Base-by-base conservation (phyloP, 2,113 vertebrate genomes). In the Entomyzon cyanotis region DNA sequence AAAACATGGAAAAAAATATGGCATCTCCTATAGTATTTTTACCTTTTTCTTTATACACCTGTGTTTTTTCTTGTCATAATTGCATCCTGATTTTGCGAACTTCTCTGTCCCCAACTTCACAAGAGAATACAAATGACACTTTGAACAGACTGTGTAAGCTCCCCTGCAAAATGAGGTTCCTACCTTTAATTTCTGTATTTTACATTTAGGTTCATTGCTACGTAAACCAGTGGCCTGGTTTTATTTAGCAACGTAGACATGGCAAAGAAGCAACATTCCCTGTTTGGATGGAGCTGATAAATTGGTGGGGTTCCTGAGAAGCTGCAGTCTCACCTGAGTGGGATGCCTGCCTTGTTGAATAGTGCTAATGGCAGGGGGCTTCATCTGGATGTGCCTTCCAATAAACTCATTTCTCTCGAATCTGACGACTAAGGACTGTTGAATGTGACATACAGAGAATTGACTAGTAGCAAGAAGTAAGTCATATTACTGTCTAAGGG, bases 401-500 rank as follows among this genome's bases (percentile, higher is more conserved):
- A 31, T 52, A 46, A 86, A 58, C 24, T 89, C 1, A 24, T 83
- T 70, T 91, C 28, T 35, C 33, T 4, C 11, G 28, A 46, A 27
- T 53, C 37, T 70, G 0, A 27, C 18, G 24, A 6, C 42, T 88
- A 31, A 69, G 44, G 44, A 5, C 41, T 28, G 53, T 53, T 71
- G 37, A 53, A 49, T 53, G 14, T 35, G 52, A 31, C 28, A 37
- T 28, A 75, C 6, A 47, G 44, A 62, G 60, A 41, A 78, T 27
- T n/a, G 10, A 39, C 15, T 53, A 42, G 59, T 10, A 67, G 4
- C 37, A 65, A 24, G 47, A 73, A 56, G 8, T 67, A 9, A 63
- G 10, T 56, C 70, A 0, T 35, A 49, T 64, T 33, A 39, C 42
- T 71, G 10, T 0, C 0, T 59, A 59, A 79, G 11, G 8, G 25